phyloP scores from a whole-genome alignment of 2,113 vertebrate species.

The Hemiscyllium ocellatum region DNA sequence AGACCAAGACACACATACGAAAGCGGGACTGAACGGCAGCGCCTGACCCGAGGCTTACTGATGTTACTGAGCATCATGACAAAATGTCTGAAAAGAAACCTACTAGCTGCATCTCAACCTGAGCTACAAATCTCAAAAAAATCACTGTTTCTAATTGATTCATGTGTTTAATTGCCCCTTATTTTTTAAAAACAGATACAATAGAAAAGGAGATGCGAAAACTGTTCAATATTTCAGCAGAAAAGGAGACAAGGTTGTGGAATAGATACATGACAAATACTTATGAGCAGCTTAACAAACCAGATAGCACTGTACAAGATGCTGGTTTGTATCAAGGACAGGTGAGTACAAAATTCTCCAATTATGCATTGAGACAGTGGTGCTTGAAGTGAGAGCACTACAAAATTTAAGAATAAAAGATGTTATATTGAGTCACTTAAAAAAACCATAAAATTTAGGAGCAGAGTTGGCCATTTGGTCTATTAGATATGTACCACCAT shows the following conservation, averaged over 20 bases:
- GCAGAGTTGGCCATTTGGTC: no score
- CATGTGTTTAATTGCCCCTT: not conserved
- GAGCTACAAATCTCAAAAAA: no score
- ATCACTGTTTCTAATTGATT: not conserved
- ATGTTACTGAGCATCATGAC: no score
- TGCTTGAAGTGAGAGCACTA: not conserved
- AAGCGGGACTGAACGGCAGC: no score
- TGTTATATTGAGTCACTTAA: not conserved
- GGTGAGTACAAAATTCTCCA: slow-evolving; percentile 55
- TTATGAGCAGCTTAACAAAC: slow-evolving; percentile 82
- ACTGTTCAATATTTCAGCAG: slow-evolving; percentile 77
- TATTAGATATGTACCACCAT: no score
- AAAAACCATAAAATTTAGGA: no score
- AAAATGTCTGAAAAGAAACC: no score
- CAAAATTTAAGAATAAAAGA: not conserved
- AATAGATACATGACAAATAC: slow-evolving; percentile 89
- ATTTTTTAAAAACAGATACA: slow-evolving; percentile 59
- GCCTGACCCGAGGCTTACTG: no score
- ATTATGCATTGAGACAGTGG: not conserved
- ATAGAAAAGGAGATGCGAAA: slow-evolving; percentile 90
- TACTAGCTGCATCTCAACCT: no score
- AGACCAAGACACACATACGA: no score
- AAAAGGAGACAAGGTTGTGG: slow-evolving; percentile 88
- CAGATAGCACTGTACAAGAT: slow-evolving; percentile 90
- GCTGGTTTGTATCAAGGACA: slow-evolving; percentile 89